Evolutionary conservation across 1,140 invertebrate species (phyloP), one percentile per base, ranked within the genome.

Genomic region (Caenorhabditis inopinata): DNA sequence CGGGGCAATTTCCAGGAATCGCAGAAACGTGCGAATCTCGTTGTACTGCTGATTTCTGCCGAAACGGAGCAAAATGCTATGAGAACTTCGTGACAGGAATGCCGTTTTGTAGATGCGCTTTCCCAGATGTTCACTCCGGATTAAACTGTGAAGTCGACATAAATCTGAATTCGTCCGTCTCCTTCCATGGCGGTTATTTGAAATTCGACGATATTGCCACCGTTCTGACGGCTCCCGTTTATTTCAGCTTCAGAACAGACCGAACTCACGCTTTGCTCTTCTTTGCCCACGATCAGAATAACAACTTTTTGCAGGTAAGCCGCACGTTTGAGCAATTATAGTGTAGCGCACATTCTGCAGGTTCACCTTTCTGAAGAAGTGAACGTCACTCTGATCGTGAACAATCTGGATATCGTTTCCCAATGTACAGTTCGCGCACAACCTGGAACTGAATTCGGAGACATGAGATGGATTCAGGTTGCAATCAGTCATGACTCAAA

Each of bases 401-500:
- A 79, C 48, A 79, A 79, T 35, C 2, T 35, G 27, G 25, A 46
- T n/a, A 27, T 74, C 11, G 68, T 74, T 6, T 79, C 48, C 29
- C 46, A 35, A 58, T 79, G 78, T 23, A 74, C 78, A 9, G 78
- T 79, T 11, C 45, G 58, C 18, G 78, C 78, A 25, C 78, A 47
- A 46, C 62, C 48, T 12, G 78, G 78, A 18, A 79, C 62, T 16
- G 78, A 79, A 35, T 79, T 25, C 25, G 51, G 62, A 42, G 73
- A 79, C 46, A 79, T 79, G 78, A 51, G 35, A 53, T 79, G 78
- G 78, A 74, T 79, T 42, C 78, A 79, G 46, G 76, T 76, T 21
- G 32, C 32, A 48, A 32, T 38, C 38, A 76, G 4, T 27, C 58
- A 35, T 79, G 46, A 38, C 12, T 74, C 21, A 25, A 79, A 35